Base-by-base conservation (phyloP, 2,797 vertebrate species). In the Enteromius treurensis region DNA sequence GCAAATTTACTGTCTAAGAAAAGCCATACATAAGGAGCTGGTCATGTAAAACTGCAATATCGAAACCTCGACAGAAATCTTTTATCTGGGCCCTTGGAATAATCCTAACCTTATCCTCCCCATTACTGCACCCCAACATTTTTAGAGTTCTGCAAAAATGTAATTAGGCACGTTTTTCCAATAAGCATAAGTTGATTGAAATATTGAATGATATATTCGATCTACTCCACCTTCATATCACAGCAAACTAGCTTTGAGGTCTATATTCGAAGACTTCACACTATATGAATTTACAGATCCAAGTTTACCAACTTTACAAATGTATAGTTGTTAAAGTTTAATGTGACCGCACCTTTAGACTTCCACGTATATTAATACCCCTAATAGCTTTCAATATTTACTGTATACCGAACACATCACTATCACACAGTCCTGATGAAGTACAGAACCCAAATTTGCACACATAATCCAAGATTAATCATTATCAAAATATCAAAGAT, bases 401-500 rank as follows among this genome's bases (percentile, higher is more conserved):
- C 37, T 8, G 7, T 40, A 42, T 65, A 82, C 49, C 14, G 0
- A 55, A 82, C 32, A 76, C 49, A 55, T 68, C 45, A 82, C 71
- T 42, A 75, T 53, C 73, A 76, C 71, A 45, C 60, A 68, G 60
- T 75, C 80, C 80, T 55, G 80, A 40, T 76, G 37, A 76, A 68
- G 65, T 64, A 68, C 26, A 76, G 62, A 76, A 75, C 71, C 49
- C 51, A 62, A 47, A 29, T 65, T 34, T 23, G 64, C 64, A 55
- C 32, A 55, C 37, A 58, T 45, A 68, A 55, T 79, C 62, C 64
- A 53, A 51, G 21, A 55, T 17, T 5, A 42, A 29, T 1, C 4
- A 2, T 14, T 10, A 80, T 21, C 51, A 80, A 45, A 29, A 80
- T 58, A 10, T 55, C 49, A 80, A 47, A n/a, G 58, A 65, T 74